Evolutionary conservation across 2,888 invertebrate genomes (phyloP).

Genomic region (Zaprionus lineosus): DNA sequence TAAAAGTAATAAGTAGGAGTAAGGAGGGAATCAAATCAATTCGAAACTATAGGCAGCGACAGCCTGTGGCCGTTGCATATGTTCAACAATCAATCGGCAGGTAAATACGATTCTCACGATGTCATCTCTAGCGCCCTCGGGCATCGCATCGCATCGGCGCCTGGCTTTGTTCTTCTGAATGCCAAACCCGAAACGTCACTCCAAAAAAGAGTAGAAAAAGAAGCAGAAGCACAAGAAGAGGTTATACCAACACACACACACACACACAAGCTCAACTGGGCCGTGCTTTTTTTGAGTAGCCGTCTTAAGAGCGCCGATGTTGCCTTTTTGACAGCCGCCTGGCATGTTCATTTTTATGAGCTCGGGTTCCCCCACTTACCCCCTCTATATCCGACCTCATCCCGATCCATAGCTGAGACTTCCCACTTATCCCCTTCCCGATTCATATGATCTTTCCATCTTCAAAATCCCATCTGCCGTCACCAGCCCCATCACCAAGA

Average conservation of each 20-base stretch:
- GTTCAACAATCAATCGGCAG: too few relatives aligned
- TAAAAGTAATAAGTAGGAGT: too few relatives aligned
- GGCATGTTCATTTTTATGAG: conserved; percentile 72
- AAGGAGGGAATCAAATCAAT: too few relatives aligned
- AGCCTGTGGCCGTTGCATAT: neutral
- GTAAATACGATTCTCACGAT: conserved; percentile 39
- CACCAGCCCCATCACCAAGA: too few relatives aligned
- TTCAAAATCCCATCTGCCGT: too few relatives aligned
- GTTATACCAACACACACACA: conserved; percentile 28
- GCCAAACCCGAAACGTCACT: conserved; percentile 75
- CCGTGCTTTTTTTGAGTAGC: conserved; percentile 54
- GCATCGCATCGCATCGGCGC: conserved; percentile 50
- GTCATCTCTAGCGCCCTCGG: conserved; percentile 59
- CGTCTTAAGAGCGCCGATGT: conserved; percentile 53
- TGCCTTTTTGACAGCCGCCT: conserved; percentile 68
- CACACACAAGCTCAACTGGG: conserved; percentile 59
- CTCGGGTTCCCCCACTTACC: conserved; percentile 16
- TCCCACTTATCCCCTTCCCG: neutral
- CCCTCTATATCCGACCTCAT: neutral
- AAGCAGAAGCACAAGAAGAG: conserved; percentile 2
- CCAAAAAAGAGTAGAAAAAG: conserved; percentile 33
- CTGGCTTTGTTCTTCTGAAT: conserved; percentile 68
- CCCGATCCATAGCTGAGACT: too few relatives aligned
- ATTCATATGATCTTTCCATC: neutral
- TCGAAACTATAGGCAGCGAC: neutral